phyloP scores from a whole-genome alignment of 2,888 invertebrate species.

The Allolobophora icterica region DNA sequence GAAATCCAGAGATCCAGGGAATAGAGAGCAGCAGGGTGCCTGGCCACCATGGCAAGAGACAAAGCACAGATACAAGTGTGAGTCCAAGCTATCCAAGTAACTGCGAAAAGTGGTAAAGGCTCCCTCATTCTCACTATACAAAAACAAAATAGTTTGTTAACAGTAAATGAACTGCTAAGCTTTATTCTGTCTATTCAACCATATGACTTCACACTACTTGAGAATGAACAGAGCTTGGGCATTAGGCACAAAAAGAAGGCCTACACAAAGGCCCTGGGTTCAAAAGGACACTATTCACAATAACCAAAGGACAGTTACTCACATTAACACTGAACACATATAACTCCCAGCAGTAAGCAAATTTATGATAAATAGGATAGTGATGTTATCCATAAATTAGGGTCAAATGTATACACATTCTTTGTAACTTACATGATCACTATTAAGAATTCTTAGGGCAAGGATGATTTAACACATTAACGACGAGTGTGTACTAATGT shows the following conservation, averaged over 20 bases:
- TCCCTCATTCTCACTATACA: conserved; percentile 29
- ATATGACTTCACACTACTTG: conserved; percentile 22
- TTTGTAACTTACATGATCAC: no score
- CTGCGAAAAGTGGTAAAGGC: conserved; percentile 21
- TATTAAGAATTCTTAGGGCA: no score
- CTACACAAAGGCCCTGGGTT: neutral
- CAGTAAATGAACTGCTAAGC: neutral
- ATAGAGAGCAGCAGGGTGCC: conserved; percentile 26
- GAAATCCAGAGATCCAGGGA: conserved; percentile 25
- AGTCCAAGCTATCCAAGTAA: conserved; percentile 30
- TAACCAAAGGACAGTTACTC: no score
- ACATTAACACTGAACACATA: no score
- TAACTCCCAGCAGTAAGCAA: no score
- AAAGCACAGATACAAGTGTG: conserved; percentile 25
- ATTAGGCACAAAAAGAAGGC: neutral
- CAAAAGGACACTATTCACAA: no score
- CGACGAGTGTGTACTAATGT: no score
- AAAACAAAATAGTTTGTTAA: conserved; percentile 29
- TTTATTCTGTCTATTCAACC: conserved; percentile 27
- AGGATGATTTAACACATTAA: no score
- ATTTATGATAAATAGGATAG: no score
- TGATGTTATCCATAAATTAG: neutral
- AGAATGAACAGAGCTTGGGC: conserved; percentile 11
- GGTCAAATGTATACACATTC: neutral
- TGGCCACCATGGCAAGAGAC: conserved; percentile 26